A percentile compares a stretch with the other conserved stretches of the same genome.
These are phyloP conservation scores for Lasiurus cinereus DNA, from an alignment of 2,113 vertebrate species.

Conservation along the genomic window DNA sequence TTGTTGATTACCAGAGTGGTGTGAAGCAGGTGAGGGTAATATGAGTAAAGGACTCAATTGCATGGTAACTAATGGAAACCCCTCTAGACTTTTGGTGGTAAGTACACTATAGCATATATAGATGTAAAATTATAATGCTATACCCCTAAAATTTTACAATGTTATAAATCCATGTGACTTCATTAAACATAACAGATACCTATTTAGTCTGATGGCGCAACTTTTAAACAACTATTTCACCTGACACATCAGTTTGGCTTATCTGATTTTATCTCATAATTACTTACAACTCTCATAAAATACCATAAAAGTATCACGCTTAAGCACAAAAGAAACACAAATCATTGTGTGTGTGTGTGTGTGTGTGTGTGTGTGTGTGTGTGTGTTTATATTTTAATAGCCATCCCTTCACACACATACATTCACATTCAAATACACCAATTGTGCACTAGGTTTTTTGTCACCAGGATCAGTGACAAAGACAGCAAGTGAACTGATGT, in stretches of 20 bases:
- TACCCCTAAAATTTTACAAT: background rate
- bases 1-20: background rate
- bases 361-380: background rate
- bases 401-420: background rate
- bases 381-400: background rate
- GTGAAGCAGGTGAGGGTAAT: no score
- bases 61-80: background rate
- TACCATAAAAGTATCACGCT: background rate
- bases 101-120: background rate
- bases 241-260: background rate
- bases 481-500: background rate
- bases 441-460: background rate
- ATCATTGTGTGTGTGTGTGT: background rate
- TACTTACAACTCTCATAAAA: background rate
- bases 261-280: background rate
- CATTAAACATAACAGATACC: background rate
- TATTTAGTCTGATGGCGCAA: background rate
- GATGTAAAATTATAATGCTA: background rate
- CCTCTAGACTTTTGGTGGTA: background rate
- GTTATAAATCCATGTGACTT: background rate
- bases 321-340: background rate
- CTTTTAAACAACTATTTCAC: conserved; percentile 10
- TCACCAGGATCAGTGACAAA: background rate
- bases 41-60: background rate
- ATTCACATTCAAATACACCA: background rate